Evolutionary conservation across 2,113 vertebrate genomes (phyloP).

Genomic region (Upupa epops): DNA sequence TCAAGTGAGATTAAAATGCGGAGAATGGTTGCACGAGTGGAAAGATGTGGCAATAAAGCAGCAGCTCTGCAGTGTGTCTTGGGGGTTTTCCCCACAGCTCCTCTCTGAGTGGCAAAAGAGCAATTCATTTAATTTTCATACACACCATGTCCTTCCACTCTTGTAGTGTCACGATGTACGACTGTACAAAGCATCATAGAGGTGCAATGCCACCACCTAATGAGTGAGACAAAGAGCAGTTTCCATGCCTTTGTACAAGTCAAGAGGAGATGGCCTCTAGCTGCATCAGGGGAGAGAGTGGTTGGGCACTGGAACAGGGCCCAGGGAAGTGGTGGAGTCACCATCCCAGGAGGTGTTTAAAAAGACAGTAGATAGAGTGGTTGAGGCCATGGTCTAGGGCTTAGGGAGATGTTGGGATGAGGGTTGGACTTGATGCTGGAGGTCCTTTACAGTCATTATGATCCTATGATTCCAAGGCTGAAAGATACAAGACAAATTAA

Average conservation of each 20-base stretch:
- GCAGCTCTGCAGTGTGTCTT: accelerated
- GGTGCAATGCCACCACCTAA: neutral
- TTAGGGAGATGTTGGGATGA: too few species aligned
- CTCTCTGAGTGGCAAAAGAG: neutral
- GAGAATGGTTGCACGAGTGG: neutral
- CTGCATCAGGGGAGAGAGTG: too few species aligned
- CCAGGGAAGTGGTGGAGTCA: too few species aligned
- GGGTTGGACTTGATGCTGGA: too few species aligned
- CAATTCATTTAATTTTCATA: neutral
- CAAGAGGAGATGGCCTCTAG: too few species aligned
- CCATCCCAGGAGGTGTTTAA: too few species aligned
- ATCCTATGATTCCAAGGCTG: neutral
- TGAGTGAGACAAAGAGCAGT: neutral
- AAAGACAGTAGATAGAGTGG: too few species aligned
- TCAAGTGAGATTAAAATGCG: neutral
- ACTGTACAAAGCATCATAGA: neutral
- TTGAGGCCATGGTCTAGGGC: too few species aligned
- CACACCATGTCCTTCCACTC: neutral
- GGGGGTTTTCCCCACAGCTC: accelerated
- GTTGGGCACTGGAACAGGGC: too few species aligned
- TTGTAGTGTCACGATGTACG: neutral
- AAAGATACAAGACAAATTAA: neutral
- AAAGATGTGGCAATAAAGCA: neutral
- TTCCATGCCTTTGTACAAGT: neutral
- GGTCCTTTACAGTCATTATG: too few species aligned